Base-by-base conservation (phyloP, 2,113 vertebrate genomes). In the Guaruba guarouba region DNA sequence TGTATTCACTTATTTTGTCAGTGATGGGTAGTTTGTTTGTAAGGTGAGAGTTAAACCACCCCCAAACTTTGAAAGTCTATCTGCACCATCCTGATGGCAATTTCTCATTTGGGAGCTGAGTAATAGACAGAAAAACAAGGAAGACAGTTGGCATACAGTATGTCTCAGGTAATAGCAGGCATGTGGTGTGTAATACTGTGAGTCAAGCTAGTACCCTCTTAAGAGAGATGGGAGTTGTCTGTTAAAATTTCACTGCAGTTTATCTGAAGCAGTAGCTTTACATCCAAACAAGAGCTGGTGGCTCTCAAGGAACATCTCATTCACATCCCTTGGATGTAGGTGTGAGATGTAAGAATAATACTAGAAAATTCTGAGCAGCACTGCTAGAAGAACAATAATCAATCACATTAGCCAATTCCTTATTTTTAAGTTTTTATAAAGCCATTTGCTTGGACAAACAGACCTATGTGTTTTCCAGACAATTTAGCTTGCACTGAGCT, bases 351-450 rank as follows among this genome's bases (percentile, higher is more conserved):
- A 59, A 59, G 48, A 73, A 39, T 44, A 90, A 28, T 15, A 63
- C 13, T 25, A 80, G 39, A 64, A 81, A 64, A 55, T 64, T 77
- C 39, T 41, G 59, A 81, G 54, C 44, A 80, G 43, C 16, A 27
- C 16, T 68, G 29, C 41, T n/a, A 37, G 31, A 8, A 37, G 31
- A 8, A 18, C 10, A 20, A 54, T 68, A 44, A 83, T 59, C 46
- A n/a, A n/a, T 55, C 15, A 23, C 0, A 0, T 35, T 63, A 33
- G 6, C 16, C 18, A 59, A 14, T 63, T 62, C 19, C 29, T 61
- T 77, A 19, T 39, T 84, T 86, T 79, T 16, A 75, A 54, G 13
- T 13, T 88, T 88, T 91, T 31, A 22, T 2, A 1, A 7, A 33
- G 37, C 14, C 20, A 31, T 66, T 84, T 77, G 19, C 64, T 87